Evolutionary conservation across 2,113 vertebrate species (phyloP).

Genomic region (Porphyrio hochstetteri): DNA sequence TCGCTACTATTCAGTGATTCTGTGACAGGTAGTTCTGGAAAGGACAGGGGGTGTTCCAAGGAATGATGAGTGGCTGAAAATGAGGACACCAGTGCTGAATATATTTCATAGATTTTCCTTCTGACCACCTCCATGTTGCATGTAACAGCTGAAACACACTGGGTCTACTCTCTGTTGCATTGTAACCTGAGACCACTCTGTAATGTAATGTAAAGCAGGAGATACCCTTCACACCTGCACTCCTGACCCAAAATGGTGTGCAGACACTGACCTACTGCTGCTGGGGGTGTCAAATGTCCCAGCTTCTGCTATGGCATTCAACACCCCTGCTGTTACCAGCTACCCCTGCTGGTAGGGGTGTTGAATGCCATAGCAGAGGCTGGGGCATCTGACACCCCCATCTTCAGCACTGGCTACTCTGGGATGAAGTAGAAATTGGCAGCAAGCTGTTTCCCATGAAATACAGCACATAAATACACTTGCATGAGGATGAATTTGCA

Average conservation of each 20-base stretch:
- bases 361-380: background rate
- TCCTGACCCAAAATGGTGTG: background rate
- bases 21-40: background rate
- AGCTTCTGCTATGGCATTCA: background rate
- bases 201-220: background rate
- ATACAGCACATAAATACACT: background rate
- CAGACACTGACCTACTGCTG: background rate
- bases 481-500: background rate
- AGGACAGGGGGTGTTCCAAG: background rate
- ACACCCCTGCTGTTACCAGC: no score
- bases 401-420: background rate
- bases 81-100: background rate
- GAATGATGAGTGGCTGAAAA: background rate
- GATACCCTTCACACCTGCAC: accelerated
- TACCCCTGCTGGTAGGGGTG: no score
- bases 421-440: background rate
- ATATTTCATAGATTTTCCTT: background rate
- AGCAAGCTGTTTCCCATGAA: background rate
- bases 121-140: background rate
- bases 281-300: background rate
- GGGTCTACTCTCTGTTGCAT: accelerated
- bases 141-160: background rate
- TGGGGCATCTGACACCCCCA: background rate
- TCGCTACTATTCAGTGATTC: no score
- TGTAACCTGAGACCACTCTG: background rate